A percentile compares a stretch with the other conserved stretches of the same genome.
These are phyloP conservation scores for Crypturellus undulatus DNA, from an alignment of 2,113 vertebrate species.

Conservation along the genomic window DNA sequence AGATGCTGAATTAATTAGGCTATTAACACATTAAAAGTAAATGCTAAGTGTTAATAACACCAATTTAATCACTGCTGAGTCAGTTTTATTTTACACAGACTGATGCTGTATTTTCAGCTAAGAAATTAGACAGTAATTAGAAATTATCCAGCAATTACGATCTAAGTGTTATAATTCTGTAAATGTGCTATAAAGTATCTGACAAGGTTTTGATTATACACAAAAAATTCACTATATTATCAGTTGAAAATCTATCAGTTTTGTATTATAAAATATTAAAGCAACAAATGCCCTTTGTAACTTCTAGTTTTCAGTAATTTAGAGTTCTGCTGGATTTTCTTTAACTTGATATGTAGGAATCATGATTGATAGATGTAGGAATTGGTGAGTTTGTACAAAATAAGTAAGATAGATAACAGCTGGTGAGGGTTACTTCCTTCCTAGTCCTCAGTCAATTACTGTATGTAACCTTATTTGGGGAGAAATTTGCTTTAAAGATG, in stretches of 20 bases:
- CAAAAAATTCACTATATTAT: constrained; percentile 19
- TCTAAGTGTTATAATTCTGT: constrained; percentile 46
- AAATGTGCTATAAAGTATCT: constrained; percentile 51
- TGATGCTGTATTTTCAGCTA: constrained; percentile 56
- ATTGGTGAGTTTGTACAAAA: background rate
- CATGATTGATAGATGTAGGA: background rate
- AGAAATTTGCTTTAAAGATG: background rate
- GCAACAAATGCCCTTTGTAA: background rate
- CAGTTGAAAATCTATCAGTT: background rate
- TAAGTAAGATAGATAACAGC: background rate
- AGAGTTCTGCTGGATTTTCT: background rate
- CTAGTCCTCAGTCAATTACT: background rate
- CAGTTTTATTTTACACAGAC: constrained; percentile 62
- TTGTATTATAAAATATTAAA: background rate
- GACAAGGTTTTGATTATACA: constrained; percentile 34
- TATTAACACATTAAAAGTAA: constrained; percentile 65
- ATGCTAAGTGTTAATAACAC: constrained; percentile 62
- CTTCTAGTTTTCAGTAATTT: background rate
- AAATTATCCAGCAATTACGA: constrained; percentile 69
- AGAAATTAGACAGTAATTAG: constrained; percentile 72
- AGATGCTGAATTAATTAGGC: constrained; percentile 58
- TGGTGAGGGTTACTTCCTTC: background rate
- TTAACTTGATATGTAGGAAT: background rate
- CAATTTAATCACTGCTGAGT: constrained; percentile 66
- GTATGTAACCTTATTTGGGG: background rate